These are phyloP conservation scores for Oreochromis mossambicus DNA, from an alignment of 2,797 vertebrate genomes.

Conservation along the genomic window DNA sequence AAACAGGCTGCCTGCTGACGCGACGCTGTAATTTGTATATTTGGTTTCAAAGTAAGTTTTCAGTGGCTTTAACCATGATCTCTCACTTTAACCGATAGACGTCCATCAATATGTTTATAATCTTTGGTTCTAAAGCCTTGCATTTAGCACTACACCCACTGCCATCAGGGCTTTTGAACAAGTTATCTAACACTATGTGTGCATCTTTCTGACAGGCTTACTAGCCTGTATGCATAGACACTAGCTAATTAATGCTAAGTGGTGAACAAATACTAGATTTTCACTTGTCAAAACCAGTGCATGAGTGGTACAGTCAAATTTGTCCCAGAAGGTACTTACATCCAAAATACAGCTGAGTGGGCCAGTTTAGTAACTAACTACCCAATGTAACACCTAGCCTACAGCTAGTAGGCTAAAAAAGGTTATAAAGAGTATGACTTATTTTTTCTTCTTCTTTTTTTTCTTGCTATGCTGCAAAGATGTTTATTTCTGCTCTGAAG, in stretches of 20 bases:
- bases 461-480: not conserved
- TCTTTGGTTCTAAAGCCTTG: not conserved
- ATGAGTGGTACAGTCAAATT: not conserved
- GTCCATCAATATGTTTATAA: not conserved
- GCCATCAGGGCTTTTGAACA: not conserved
- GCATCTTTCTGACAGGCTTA: not conserved
- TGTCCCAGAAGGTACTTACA: not conserved
- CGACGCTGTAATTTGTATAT: not conserved
- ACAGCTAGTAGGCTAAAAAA: not conserved
- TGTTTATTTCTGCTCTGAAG: not conserved
- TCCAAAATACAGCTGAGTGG: not conserved
- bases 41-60: not conserved
- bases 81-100: not conserved
- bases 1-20: not conserved
- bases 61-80: not conserved
- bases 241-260: not conserved
- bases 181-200: not conserved
- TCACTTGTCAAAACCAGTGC: not conserved
- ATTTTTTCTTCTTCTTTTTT: not conserved
- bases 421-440: not conserved
- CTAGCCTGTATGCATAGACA: not conserved
- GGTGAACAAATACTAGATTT: not conserved
- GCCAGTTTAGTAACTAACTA: not conserved
- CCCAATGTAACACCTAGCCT: not conserved
- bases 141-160: not conserved